Base-by-base conservation (phyloP, 2,888 invertebrate genomes). In the Stomorhina lunata region DNA sequence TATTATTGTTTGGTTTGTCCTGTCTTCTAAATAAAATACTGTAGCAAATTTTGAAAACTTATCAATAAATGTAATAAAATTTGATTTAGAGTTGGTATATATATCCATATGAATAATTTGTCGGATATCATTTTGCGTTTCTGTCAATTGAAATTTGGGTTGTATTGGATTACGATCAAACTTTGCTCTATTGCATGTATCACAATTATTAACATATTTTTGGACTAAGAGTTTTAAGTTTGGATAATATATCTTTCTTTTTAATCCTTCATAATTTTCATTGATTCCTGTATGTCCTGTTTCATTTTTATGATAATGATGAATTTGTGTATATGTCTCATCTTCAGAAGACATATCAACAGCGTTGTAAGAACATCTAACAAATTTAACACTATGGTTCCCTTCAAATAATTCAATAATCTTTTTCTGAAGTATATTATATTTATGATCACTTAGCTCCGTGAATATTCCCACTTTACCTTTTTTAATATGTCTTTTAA, bases 41-140 rank as follows among this genome's bases (percentile, higher is more conserved):
- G 80, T 72, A 17, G 83, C 68, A 68, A 83, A 84, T 80, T 85
- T 85, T 10, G 79, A 83, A 69, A 84, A 84, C 40, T 34, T 22
- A n/a, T 84, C 83, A 25, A 81, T 77, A 57, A 84, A 75, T 17
- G 73, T 79, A 6, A 82, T 29, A 79, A 84, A 81, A 27, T 81
- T 81, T 32, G 71, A 61, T 63, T 82, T 83, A 4, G 68, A 73
- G 34, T 68, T 68, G 0, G 55, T 68, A 25, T 71, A 76, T 9
- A 40, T 25, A 27, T 69, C 61, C 66, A 73, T 53, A 9, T 72
- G 72, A 12, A 72, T 9, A 2, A 72, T 77, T 34, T 84, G 37
- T 3, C 9, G 9, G 9, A 63, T 17, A 53, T 73, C 72, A 0
- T 4, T 61, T 6, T 32, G 61, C 6, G 72, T 63, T 29, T 63